Evolutionary conservation across 2,888 invertebrate species (phyloP).

Genomic region (Himalopsyche japonica): DNA sequence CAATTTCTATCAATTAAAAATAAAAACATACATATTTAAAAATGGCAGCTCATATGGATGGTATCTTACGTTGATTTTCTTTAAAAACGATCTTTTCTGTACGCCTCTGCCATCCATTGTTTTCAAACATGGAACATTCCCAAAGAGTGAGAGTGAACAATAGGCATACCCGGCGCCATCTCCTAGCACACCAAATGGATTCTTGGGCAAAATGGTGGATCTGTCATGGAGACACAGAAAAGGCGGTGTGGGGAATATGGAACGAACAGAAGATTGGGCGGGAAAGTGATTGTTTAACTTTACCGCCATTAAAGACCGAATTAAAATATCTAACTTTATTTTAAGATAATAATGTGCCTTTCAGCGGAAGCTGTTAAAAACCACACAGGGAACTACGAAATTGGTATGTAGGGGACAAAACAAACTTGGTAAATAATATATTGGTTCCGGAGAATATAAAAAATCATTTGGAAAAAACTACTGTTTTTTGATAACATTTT

Average conservation of each 20-base stretch:
- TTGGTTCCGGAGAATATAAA: no score
- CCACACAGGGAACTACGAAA: no score
- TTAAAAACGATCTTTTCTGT: neutral
- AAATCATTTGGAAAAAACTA: no score
- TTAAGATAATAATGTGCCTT: no score
- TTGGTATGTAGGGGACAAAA: no score
- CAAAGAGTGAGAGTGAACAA: constrained; percentile 12
- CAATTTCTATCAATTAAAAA: no score
- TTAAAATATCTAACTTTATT: no score
- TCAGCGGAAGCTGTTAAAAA: no score
- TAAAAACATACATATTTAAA: no score
- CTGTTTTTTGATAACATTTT: no score
- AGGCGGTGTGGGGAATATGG: neutral
- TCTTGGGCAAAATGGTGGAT: constrained; percentile 17
- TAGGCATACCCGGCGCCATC: constrained; percentile 2
- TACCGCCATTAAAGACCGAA: neutral
- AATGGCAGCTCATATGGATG: neutral
- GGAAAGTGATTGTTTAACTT: neutral
- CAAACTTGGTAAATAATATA: no score
- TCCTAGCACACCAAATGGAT: constrained; percentile 9
- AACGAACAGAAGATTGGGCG: neutral
- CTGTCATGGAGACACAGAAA: constrained; percentile 9
- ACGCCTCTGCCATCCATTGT: constrained; percentile 7
- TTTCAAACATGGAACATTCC: constrained; percentile 20
- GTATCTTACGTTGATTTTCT: neutral